Conservation (phyloP, 2,797 vertebrate genomes). For the Hipposideros larvatus region DNA sequence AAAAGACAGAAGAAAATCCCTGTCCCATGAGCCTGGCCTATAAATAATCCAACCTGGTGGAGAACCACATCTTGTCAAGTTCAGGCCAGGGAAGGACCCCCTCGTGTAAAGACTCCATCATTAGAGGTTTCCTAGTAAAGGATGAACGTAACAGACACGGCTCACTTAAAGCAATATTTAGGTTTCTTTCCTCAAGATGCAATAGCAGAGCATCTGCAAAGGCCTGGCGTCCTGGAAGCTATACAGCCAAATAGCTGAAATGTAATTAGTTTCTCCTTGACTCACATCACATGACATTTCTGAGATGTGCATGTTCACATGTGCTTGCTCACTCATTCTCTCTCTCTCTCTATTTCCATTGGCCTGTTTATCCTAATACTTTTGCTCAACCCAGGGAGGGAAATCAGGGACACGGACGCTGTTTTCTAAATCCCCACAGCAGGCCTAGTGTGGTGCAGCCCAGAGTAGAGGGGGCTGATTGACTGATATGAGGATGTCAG, state of each 20-base stretch:
- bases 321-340: neutral
- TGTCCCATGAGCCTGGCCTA: neutral
- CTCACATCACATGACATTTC: neutral
- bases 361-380: neutral
- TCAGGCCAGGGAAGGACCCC: neutral
- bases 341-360: neutral
- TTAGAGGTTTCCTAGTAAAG: neutral
- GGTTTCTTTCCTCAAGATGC: neutral
- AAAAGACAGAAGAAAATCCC: neutral
- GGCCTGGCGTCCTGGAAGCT: constrained; percentile 11
- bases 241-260: neutral
- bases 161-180: constrained; percentile 25
- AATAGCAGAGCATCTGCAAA: neutral
- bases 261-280: neutral
- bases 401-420: neutral
- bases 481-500: neutral
- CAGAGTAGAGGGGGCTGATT: neutral
- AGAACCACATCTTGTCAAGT: neutral
- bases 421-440: neutral
- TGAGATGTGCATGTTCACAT: neutral
- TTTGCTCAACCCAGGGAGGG: neutral
- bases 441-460: neutral
- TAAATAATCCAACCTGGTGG: neutral
- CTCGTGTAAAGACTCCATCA: neutral
- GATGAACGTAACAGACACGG: neutral